These are phyloP conservation scores for Parnassius apollo DNA, from an alignment of 2,888 invertebrate genomes.

Conservation along the genomic window DNA sequence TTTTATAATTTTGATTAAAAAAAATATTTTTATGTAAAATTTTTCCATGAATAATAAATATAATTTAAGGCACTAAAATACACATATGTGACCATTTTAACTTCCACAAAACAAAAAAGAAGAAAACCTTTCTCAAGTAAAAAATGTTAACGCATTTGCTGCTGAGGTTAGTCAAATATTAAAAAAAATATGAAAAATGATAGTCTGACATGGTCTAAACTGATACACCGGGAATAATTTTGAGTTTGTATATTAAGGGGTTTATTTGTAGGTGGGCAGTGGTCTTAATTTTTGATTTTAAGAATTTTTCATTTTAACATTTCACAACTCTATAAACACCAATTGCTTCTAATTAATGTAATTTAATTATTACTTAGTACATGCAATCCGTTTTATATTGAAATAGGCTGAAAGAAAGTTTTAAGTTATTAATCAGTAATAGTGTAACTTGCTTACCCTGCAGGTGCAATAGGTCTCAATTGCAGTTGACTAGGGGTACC, in stretches of 20 bases:
- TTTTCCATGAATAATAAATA: neutral
- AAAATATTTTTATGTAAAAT: neutral
- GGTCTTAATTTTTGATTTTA: neutral
- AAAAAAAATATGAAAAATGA: neutral
- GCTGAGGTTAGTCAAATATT: neutral
- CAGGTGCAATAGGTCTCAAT: slow-evolving; percentile 71
- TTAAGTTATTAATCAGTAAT: slow-evolving; percentile 6
- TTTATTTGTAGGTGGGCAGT: neutral
- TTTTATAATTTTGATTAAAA: slow-evolving; percentile 1
- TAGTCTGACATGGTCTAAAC: neutral
- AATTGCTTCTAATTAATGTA: slow-evolving; percentile 1
- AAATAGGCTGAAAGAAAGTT: slow-evolving; percentile 2
- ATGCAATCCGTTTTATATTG: neutral
- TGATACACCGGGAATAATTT: neutral
- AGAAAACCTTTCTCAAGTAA: neutral
- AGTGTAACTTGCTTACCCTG: slow-evolving; percentile 54
- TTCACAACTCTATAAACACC: neutral
- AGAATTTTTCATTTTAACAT: too few relatives aligned
- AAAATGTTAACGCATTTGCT: neutral
- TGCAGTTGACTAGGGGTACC: slow-evolving; percentile 72
- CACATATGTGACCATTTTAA: too few relatives aligned
- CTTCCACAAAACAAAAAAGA: too few relatives aligned
- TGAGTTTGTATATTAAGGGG: neutral
- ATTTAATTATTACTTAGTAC: neutral
- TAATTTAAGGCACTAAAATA: too few relatives aligned